Conservation (phyloP, 2,113 vertebrate genomes). For the Malurus melanocephalus region DNA sequence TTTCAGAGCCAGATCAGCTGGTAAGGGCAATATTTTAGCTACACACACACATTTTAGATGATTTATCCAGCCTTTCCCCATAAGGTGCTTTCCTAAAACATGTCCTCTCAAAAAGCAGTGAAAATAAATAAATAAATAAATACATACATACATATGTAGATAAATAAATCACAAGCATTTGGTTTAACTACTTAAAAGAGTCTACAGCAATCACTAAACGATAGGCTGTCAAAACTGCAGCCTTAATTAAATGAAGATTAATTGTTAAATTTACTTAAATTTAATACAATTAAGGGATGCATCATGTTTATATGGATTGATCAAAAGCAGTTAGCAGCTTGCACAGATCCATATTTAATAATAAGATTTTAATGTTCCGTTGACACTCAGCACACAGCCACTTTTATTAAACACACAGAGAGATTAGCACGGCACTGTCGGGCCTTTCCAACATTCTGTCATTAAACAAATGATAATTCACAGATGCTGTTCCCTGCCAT, state of each 20-base stretch:
- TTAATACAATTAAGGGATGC: neutral
- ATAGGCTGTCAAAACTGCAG: neutral
- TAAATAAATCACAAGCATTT: neutral
- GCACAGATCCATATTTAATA: conserved; percentile 21
- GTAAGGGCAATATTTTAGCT: neutral
- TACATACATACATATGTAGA: neutral
- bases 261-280: conserved; percentile 34
- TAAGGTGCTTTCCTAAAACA: neutral
- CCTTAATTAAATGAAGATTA: conserved; percentile 29
- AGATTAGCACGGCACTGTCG: neutral
- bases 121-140: neutral
- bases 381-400: neutral
- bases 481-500: neutral
- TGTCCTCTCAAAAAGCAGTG: neutral
- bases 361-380: neutral
- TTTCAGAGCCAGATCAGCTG: neutral
- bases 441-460: neutral
- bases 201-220: neutral
- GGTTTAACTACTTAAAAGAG: neutral
- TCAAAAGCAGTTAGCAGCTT: neutral
- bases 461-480: neutral
- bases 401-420: neutral
- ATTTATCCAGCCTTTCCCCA: neutral
- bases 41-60: neutral
- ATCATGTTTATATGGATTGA: neutral